These are phyloP conservation scores for Micropoecilia bifurca DNA, from an alignment of 2,797 vertebrate species.

Conservation along the genomic window DNA sequence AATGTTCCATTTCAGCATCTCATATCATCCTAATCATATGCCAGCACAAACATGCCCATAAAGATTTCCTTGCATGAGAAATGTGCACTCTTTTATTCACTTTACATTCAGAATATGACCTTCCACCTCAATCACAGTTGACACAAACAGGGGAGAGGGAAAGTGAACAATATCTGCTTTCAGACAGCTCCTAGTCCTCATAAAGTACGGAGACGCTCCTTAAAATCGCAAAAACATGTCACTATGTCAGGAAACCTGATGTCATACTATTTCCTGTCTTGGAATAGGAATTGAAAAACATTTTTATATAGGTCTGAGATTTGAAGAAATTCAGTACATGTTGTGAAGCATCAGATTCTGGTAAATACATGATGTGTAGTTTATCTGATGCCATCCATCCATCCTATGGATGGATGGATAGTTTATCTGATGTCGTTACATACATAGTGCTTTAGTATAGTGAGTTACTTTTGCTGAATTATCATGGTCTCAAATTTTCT, in stretches of 20 bases:
- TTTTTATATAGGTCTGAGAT: background rate
- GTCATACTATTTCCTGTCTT: background rate
- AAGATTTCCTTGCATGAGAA: background rate
- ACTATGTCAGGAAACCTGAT: background rate
- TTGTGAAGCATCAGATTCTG: background rate
- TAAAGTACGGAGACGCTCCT: background rate
- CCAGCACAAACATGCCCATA: background rate
- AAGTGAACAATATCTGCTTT: background rate
- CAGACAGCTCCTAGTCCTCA: background rate
- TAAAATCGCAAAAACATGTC: background rate
- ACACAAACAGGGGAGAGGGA: background rate
- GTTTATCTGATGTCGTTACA: background rate
- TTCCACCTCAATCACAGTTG: background rate
- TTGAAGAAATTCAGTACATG: background rate
- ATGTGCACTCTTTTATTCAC: background rate
- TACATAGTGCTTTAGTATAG: background rate
- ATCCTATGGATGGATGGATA: too few relatives aligned
- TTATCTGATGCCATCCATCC: too few relatives aligned
- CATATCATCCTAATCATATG: background rate
- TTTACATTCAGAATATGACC: background rate
- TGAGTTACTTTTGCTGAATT: background rate
- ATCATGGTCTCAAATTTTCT: background rate
- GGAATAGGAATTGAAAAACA: background rate
- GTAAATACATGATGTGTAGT: background rate
- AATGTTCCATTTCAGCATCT: background rate